Conservation (phyloP, 2,797 vertebrate genomes). For the Microctenopoma steveboyesi region DNA sequence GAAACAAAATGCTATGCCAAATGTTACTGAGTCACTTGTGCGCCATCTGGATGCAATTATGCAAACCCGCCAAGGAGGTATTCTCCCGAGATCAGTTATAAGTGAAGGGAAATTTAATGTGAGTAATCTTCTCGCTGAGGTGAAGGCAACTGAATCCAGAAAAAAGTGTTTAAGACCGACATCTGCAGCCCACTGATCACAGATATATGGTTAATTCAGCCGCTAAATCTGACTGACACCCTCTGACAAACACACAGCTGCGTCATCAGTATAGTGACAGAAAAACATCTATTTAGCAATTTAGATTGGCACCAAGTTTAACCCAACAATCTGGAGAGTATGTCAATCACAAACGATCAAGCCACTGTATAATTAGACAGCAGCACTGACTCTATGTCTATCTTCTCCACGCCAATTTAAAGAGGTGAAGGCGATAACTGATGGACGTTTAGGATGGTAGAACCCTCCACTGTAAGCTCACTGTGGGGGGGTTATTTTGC, state of each 20-base stretch:
- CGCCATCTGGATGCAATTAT: conserved; percentile 84
- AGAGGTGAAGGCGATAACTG: conserved; percentile 31
- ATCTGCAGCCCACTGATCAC: conserved; percentile 28
- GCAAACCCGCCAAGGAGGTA: conserved; percentile 71
- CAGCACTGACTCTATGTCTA: conserved; percentile 28
- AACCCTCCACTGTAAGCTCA: conserved; percentile 36
- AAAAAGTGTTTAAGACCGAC: conserved; percentile 12
- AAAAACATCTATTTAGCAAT: conserved; percentile 66
- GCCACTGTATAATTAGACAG: conserved; percentile 37
- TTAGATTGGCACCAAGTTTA: conserved; percentile 60
- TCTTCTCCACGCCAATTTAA: conserved; percentile 27
- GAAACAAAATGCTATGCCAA: conserved; percentile 79
- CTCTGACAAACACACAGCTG: conserved; percentile 57
- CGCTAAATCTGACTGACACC: conserved; percentile 51
- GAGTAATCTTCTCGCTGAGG: conserved; percentile 52
- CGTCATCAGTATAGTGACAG: conserved; percentile 52
- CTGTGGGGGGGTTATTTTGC: conserved; percentile 44
- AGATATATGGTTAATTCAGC: conserved; percentile 45
- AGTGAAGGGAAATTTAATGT: conserved; percentile 34
- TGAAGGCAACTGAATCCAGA: conserved; percentile 21
- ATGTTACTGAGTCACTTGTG: conserved; percentile 83
- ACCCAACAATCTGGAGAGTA: conserved; percentile 61
- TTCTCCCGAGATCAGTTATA: conserved; percentile 68
- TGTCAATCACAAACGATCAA: conserved; percentile 68
- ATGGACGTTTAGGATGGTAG: conserved; percentile 25